A percentile compares a stretch with the other conserved stretches of the same genome.
Evolutionary conservation across 2,888 invertebrate genomes (phyloP).

Genomic region (Carabus problematicus): DNA sequence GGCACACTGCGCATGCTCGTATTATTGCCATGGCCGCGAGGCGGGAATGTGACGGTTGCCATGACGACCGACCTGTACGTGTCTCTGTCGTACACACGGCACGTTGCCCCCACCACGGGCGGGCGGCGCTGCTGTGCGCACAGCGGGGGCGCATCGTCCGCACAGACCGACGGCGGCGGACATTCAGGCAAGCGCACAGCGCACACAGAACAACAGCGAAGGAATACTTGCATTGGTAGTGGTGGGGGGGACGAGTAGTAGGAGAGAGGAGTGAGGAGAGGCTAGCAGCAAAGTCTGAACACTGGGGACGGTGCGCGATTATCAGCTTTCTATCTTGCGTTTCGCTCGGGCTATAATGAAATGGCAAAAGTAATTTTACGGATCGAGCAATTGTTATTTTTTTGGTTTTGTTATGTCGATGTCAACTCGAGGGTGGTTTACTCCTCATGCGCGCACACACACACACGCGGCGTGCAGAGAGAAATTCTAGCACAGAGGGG

Average conservation of each 20-base stretch:
- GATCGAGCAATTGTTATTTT: slow-evolving; percentile 51
- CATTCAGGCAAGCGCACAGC: slow-evolving; percentile 8
- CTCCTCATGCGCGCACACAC: neutral
- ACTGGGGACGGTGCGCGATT: neutral
- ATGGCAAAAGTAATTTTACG: slow-evolving; percentile 51
- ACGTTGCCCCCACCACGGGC: slow-evolving; percentile 42
- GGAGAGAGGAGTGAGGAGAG: too few relatives aligned
- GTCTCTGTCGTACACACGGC: slow-evolving; percentile 43
- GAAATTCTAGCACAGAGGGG: too few relatives aligned
- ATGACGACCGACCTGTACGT: slow-evolving; percentile 54
- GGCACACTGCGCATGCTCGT: slow-evolving; percentile 43
- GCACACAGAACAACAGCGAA: slow-evolving; percentile 3
- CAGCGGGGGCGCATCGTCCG: slow-evolving; percentile 45
- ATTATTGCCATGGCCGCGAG: slow-evolving; percentile 59
- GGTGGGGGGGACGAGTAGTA: neutral
- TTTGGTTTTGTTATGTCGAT: slow-evolving; percentile 25
- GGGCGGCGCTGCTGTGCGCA: slow-evolving; percentile 46
- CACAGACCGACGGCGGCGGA: slow-evolving; percentile 3
- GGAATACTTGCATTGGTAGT: too few relatives aligned
- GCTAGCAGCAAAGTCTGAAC: too few relatives aligned
- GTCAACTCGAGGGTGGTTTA: neutral
- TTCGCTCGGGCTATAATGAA: slow-evolving; percentile 47
- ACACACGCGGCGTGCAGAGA: neutral
- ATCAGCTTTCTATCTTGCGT: neutral
- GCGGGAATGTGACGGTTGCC: slow-evolving; percentile 61